These are phyloP conservation scores for Spodoptera litura DNA, from an alignment of 1,140 invertebrate genomes.

Conservation along the genomic window DNA sequence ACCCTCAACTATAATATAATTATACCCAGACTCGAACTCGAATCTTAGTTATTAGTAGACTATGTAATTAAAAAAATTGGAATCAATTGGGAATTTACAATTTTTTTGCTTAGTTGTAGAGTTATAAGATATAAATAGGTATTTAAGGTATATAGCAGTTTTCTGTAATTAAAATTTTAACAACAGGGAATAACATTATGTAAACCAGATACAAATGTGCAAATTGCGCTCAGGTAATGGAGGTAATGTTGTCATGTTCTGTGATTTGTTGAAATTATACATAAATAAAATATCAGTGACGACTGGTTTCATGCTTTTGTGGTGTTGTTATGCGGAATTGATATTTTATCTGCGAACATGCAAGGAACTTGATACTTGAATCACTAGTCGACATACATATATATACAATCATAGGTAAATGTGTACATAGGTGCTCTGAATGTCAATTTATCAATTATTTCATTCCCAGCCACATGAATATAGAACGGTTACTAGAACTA, in stretches of 20 bases:
- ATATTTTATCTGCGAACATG: background rate
- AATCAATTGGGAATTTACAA: no score
- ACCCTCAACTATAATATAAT: no score
- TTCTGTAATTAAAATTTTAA: background rate
- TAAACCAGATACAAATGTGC: background rate
- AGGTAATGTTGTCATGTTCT: background rate
- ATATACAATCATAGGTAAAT: background rate
- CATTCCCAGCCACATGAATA: no score
- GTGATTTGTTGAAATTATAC: background rate
- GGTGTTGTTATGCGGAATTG: slow-evolving; percentile 15
- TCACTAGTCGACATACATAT: background rate
- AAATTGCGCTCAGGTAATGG: background rate
- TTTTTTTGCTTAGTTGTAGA: no score
- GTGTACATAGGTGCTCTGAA: background rate
- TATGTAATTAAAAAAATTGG: no score
- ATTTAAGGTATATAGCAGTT: background rate
- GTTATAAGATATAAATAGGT: no score
- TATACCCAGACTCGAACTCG: no score
- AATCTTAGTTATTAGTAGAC: no score
- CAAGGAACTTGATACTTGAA: slow-evolving; percentile 15
- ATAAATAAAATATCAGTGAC: background rate
- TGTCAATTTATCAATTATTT: no score
- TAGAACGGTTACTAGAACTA: no score
- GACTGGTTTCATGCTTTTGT: background rate
- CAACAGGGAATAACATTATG: background rate